These are phyloP conservation scores for Euplexia lucipara DNA, from an alignment of 2,888 invertebrate species.

Conservation along the genomic window DNA sequence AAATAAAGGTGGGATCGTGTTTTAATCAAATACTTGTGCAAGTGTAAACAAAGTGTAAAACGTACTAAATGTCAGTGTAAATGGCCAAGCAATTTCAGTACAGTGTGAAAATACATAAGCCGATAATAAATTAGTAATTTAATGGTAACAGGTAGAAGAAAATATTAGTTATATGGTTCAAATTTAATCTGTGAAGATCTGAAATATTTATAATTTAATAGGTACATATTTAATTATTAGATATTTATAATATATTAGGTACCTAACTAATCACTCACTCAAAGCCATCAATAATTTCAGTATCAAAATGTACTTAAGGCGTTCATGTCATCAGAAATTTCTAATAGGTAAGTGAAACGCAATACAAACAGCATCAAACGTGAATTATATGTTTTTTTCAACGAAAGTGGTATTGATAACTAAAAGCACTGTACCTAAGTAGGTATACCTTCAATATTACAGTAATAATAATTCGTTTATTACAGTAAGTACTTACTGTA, in stretches of 20 bases:
- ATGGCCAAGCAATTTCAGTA: conserved; percentile 45
- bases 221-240: too few relatives aligned
- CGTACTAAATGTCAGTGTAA: conserved; percentile 13
- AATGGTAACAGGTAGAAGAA: conserved; percentile 46
- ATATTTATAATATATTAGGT: too few relatives aligned
- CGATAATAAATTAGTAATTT: conserved; percentile 37
- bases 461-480: too few relatives aligned
- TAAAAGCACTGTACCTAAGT: too few relatives aligned
- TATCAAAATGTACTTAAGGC: not conserved
- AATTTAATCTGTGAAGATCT: conserved; percentile 14
- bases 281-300: not conserved
- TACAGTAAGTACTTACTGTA: too few relatives aligned
- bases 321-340: too few relatives aligned
- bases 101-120: conserved; percentile 54
- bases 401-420: too few relatives aligned
- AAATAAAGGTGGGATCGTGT: conserved; percentile 23
- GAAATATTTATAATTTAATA: conserved; percentile 3
- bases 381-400: too few relatives aligned
- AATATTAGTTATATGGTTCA: conserved; percentile 36
- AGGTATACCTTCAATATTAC: too few relatives aligned
- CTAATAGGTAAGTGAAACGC: too few relatives aligned
- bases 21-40: conserved; percentile 33
- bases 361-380: too few relatives aligned
- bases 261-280: not conserved
- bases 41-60: conserved; percentile 36